A percentile compares a stretch with the other conserved stretches of the same genome.
Conservation (phyloP, 1,140 invertebrate genomes). For the Atta cephalotes region DNA sequence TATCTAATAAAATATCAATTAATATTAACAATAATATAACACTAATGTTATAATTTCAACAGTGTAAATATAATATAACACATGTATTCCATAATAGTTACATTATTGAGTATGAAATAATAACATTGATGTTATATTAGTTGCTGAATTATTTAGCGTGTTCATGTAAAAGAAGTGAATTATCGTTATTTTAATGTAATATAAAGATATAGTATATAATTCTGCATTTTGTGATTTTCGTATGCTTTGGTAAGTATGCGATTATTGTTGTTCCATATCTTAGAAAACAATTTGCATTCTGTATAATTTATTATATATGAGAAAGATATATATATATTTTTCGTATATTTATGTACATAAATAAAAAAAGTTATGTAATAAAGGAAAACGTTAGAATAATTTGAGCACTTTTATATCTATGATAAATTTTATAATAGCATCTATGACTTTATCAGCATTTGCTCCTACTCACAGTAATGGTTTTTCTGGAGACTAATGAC, state of each 20-base stretch:
- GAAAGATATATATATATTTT: constrained; percentile 46
- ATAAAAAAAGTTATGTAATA: constrained; percentile 5
- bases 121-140: no score
- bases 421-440: constrained; percentile 20
- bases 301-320: constrained; percentile 29
- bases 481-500: constrained; percentile 1
- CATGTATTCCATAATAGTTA: no score
- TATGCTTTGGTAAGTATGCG: background rate
- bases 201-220: background rate
- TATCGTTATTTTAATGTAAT: background rate
- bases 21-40: no score
- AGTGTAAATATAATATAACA: no score
- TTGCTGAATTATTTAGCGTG: no score
- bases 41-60: no score
- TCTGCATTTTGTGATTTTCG: background rate
- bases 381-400: constrained; percentile 30
- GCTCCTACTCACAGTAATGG: background rate
- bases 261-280: background rate
- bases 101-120: no score
- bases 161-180: background rate
- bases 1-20: no score
- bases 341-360: constrained; percentile 23
- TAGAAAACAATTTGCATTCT: constrained; percentile 1
- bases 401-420: constrained; percentile 25
- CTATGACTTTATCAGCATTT: background rate